phyloP scores from a whole-genome alignment of 30 jellyfish, hydroid and myxozoan species.

The Sanderia malayensis region DNA sequence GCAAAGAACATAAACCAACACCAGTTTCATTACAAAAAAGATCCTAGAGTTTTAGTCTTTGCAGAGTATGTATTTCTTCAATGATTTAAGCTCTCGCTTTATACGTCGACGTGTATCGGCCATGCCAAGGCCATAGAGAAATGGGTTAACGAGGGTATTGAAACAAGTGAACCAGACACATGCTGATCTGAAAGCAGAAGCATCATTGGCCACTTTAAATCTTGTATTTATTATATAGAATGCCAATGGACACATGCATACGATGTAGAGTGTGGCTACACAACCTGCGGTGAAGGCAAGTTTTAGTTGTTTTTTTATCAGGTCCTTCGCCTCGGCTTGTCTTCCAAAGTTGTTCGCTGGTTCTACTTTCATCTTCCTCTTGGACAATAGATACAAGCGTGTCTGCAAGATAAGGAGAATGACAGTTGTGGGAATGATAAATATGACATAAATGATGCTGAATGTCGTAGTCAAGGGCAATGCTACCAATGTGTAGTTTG shows the following conservation, averaged over 20 bases:
- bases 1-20: too few species aligned
- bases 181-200: too few species aligned
- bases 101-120: too few species aligned
- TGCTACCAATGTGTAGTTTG: not conserved
- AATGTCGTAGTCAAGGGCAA: not conserved
- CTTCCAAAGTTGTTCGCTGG: not conserved
- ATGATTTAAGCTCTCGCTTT: too few species aligned
- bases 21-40: too few species aligned
- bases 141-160: too few species aligned
- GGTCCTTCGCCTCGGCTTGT: not conserved
- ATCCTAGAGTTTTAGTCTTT: too few species aligned
- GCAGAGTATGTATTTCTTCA: too few species aligned
- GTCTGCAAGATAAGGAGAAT: not conserved
- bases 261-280: not conserved
- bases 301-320: not conserved
- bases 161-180: too few species aligned
- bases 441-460: not conserved
- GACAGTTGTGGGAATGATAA: not conserved
- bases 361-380: not conserved
- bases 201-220: too few species aligned
- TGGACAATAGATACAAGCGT: not conserved
- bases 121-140: too few species aligned
- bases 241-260: constrained; percentile 8
- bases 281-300: not conserved
- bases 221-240: too few species aligned